Evolutionary conservation across 2,797 vertebrate genomes (phyloP).

Genomic region (Pangasius djambal): DNA sequence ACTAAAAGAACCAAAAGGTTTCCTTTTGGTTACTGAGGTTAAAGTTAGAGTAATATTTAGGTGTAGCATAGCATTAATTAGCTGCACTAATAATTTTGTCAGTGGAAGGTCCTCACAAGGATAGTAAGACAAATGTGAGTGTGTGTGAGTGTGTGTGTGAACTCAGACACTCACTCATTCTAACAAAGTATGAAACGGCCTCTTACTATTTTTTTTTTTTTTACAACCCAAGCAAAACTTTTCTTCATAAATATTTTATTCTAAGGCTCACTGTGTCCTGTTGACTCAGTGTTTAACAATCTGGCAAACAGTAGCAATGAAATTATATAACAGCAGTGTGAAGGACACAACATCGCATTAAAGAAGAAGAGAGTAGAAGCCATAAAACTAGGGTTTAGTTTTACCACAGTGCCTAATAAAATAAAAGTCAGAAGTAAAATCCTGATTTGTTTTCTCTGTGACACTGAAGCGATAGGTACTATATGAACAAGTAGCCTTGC

Average conservation of each 20-base stretch:
- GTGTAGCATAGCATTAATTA: background rate
- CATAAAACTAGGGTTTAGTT: conserved; percentile 43
- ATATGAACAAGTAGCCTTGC: background rate
- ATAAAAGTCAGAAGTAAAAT: conserved; percentile 36
- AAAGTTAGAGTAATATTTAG: no score
- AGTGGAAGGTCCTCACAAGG: no score
- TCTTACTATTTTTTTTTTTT: conserved; percentile 44
- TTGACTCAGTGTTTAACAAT: conserved; percentile 48
- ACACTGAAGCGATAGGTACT: background rate
- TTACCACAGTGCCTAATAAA: conserved; percentile 23
- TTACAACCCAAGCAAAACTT: conserved; percentile 67
- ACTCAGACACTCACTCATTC: conserved; percentile 33
- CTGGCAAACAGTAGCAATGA: conserved; percentile 49
- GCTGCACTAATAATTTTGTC: no score
- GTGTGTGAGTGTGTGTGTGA: background rate
- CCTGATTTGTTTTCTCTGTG: conserved; percentile 1
- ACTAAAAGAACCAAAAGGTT: background rate
- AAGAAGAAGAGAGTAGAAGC: conserved; percentile 22
- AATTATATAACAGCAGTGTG: conserved; percentile 52
- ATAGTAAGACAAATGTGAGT: background rate
- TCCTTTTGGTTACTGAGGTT: no score
- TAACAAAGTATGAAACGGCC: conserved; percentile 65
- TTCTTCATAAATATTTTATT: conserved; percentile 70
- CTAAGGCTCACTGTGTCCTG: conserved; percentile 53
- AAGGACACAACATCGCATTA: conserved; percentile 41